These are phyloP conservation scores for Hemaris fuciformis DNA, from an alignment of 2,888 invertebrate genomes.

Conservation along the genomic window DNA sequence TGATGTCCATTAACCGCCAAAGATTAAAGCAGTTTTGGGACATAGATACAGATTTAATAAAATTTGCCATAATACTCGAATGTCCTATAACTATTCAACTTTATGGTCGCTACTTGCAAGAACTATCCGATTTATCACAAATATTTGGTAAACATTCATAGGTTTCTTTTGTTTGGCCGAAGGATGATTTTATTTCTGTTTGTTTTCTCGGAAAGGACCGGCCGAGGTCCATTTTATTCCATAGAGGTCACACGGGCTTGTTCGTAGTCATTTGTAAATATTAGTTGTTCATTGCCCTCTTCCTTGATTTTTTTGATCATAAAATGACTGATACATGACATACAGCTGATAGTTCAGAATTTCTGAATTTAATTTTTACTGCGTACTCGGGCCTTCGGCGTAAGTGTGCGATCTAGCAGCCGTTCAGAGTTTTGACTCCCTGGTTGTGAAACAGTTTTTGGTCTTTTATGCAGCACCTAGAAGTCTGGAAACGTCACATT, in stretches of 20 bases:
- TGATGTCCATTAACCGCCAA: too few relatives aligned
- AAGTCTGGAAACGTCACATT: too few relatives aligned
- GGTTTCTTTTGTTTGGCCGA: not conserved
- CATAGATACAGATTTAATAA: too few relatives aligned
- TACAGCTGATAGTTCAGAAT: too few relatives aligned
- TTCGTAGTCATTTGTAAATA: not conserved
- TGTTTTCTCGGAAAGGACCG: not conserved
- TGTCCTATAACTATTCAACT: not conserved
- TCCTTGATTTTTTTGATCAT: not conserved
- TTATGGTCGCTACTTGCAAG: not conserved
- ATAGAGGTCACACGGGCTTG: not conserved
- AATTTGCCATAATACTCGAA: not conserved
- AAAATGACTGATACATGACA: too few relatives aligned
- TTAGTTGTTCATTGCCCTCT: not conserved
- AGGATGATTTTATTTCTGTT: not conserved
- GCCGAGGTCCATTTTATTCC: not conserved
- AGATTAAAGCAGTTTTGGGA: too few relatives aligned
- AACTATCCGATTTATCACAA: not conserved
- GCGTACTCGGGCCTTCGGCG: too few relatives aligned
- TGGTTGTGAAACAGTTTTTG: too few relatives aligned
- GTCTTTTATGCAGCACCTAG: too few relatives aligned
- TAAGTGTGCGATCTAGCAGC: too few relatives aligned
- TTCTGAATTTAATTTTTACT: too few relatives aligned
- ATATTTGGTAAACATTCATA: slow-evolving; percentile 2
- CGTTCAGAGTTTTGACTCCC: too few relatives aligned